Evolutionary conservation across 1,140 invertebrate genomes (phyloP).

Genomic region (Drosophila melanogaster): Release_6_plus_ISO1_MT NT_037436.4:22478001-22478500

Average conservation of each 20-base stretch:
- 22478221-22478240: slow-evolving; percentile 26
- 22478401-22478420: slow-evolving; percentile 35
- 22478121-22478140: background rate
- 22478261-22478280: slow-evolving; percentile 37
- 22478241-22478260: slow-evolving; percentile 46
- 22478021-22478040: slow-evolving; percentile 34
- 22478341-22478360: slow-evolving; percentile 31
- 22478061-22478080: slow-evolving; percentile 54
- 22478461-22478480: slow-evolving; percentile 63
- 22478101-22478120: background rate
- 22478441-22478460: slow-evolving; percentile 71
- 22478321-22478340: slow-evolving; percentile 40
- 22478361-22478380: slow-evolving; percentile 24
- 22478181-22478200: too few species aligned
- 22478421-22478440: slow-evolving; percentile 45
- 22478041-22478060: slow-evolving; percentile 4
- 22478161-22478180: slow-evolving; percentile 32
- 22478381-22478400: slow-evolving; percentile 17
- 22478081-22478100: slow-evolving; percentile 38
- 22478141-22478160: slow-evolving; percentile 27
- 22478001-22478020: slow-evolving; percentile 74
- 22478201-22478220: too few species aligned
- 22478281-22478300: slow-evolving; percentile 56
- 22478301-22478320: slow-evolving; percentile 59
- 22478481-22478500: slow-evolving; percentile 64